These are phyloP conservation scores for Cliona cf. orientalis DNA, from an alignment of 37 sponge, comb jelly and placozoan species.

Conservation along the genomic window DNA sequence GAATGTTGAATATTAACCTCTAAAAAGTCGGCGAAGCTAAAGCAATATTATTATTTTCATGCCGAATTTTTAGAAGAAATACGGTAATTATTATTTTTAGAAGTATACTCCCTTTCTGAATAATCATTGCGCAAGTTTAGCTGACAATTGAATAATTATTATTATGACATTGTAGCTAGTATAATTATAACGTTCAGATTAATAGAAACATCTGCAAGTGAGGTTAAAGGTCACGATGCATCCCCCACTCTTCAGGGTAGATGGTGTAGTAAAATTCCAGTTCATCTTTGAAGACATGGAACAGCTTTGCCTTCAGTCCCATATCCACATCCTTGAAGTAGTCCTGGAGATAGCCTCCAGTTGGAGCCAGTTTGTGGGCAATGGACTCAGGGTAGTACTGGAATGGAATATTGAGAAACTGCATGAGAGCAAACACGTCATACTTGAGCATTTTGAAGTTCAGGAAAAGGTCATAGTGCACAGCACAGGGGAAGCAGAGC, in stretches of 20 bases:
- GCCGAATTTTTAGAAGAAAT: too few species aligned
- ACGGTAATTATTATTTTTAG: too few species aligned
- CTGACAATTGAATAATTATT: too few species aligned
- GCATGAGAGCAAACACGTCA: constrained; percentile 47
- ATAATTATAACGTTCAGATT: too few species aligned
- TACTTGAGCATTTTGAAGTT: constrained; percentile 54
- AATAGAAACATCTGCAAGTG: too few species aligned
- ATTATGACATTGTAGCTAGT: too few species aligned
- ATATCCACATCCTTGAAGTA: background rate
- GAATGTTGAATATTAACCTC: too few species aligned
- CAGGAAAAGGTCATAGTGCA: constrained; percentile 46
- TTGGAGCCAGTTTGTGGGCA: background rate
- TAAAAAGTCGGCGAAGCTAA: too few species aligned
- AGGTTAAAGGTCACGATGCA: background rate
- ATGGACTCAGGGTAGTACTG: constrained; percentile 19
- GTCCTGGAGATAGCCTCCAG: background rate
- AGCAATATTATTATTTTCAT: too few species aligned
- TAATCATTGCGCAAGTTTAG: too few species aligned
- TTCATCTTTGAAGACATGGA: constrained; percentile 11
- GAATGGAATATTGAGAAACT: constrained; percentile 36
- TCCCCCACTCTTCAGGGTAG: constrained; percentile 47
- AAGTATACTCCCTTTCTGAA: too few species aligned
- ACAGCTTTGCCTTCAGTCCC: background rate
- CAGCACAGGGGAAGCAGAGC: constrained; percentile 59
- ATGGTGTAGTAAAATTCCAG: constrained; percentile 49